Base-by-base conservation (phyloP, 2,113 vertebrate species). In the Rana temporaria region DNA sequence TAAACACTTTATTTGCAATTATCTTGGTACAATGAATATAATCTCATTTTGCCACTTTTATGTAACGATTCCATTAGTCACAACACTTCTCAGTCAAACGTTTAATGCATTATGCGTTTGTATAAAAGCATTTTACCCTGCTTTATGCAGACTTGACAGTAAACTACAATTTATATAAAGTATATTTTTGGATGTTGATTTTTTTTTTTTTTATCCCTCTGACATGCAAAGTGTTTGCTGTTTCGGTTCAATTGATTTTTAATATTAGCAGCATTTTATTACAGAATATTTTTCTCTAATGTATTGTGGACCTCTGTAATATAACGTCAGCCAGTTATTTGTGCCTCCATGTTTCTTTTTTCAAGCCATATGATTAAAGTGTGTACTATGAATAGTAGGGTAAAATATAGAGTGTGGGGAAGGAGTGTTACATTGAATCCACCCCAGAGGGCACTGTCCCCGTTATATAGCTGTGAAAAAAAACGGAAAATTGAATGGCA, bases 101-200 rank as follows among this genome's bases (percentile, higher is more conserved):
- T 89, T 84, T 73, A 85, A 85, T 90, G 85, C 87, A 81, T 89
- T 90, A 87, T 86, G 88, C 86, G 73, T 59, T 67, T 87, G 85
- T 84, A 87, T 85, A 85, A 88, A 83, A 76, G 81, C 81, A 53
- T 66, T 73, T 82, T 83, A 67, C 53, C 64, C 72, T 18, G 71
- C 62, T 66, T 56, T 74, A 62, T 59, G 70, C 48, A 66, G 80
- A 26, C 70, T 76, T 83, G 81, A 76, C 81, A 68, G 72, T 24
- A 83, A 83, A 76, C 52, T 74, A 60, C 63, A 22, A 83, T 72
- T 76, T 64, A 68, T 68, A 75, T 68, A 68, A 68, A 59, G 81
- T 18, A 76, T 16, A 76, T 75, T 83, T 48, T 24, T 42, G 53
- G 63, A 60, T 38, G 18, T 16, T 48, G 12, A 1, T 64, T 64